These are phyloP conservation scores for Gulo gulo DNA, from an alignment of 2,113 vertebrate species.

Conservation along the genomic window DNA sequence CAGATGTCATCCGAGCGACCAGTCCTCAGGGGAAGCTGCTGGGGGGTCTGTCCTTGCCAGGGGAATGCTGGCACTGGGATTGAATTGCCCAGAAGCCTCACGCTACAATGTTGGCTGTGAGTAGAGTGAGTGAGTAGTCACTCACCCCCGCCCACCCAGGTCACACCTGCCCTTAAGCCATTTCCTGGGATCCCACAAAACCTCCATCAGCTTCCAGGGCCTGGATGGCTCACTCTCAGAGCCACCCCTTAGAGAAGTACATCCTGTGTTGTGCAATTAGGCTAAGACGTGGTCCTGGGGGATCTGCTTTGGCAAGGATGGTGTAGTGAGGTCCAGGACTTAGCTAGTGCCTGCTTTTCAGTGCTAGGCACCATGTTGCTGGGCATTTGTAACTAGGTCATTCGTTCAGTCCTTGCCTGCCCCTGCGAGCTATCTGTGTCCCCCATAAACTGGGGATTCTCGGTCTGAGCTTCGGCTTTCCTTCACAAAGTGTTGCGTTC, in stretches of 20 bases:
- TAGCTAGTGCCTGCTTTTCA: accelerated
- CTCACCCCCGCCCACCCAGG: background rate
- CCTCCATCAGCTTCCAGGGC: background rate
- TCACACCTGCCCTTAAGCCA: accelerated
- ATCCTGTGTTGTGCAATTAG: accelerated
- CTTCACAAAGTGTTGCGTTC: background rate
- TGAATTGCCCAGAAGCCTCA: background rate
- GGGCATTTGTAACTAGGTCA: accelerated
- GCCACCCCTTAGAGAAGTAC: background rate
- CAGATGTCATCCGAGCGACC: background rate
- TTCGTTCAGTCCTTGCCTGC: background rate
- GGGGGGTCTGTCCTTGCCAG: background rate
- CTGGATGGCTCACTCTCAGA: background rate
- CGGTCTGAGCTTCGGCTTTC: background rate
- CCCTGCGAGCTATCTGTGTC: background rate
- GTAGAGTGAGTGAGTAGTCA: background rate
- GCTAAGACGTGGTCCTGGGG: background rate
- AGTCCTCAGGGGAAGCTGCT: background rate
- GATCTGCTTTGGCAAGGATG: background rate
- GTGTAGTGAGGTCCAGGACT: no score
- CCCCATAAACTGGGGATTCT: background rate
- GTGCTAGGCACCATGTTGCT: background rate
- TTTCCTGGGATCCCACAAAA: background rate
- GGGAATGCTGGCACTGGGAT: background rate
- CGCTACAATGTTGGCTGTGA: background rate